These are phyloP conservation scores for Dinothrombium tinctorium DNA, from an alignment of 1,140 invertebrate species.

Conservation along the genomic window DNA sequence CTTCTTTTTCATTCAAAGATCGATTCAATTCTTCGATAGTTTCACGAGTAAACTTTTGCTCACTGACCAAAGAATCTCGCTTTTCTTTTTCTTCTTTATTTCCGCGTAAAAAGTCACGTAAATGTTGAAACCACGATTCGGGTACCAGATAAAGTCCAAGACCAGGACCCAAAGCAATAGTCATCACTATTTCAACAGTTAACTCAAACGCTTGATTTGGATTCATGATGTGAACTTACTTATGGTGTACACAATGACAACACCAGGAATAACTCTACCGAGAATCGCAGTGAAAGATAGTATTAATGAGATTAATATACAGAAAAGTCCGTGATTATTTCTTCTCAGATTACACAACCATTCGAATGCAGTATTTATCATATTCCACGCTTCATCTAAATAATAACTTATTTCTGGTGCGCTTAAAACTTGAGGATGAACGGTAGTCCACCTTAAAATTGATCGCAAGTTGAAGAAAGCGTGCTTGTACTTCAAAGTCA, in stretches of 20 bases:
- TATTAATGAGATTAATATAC: constrained; percentile 16
- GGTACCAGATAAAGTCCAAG: constrained; percentile 1
- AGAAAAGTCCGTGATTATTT: constrained; percentile 19
- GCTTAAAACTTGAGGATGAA: constrained; percentile 20
- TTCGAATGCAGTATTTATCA: constrained; percentile 10
- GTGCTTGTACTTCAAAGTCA: no score
- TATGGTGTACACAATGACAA: constrained; percentile 19
- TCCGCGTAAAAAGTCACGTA: constrained; percentile 1
- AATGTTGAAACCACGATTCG: background rate
- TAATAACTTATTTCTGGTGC: constrained; percentile 21
- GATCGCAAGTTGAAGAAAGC: background rate
- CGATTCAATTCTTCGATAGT: no score
- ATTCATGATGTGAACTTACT: constrained; percentile 15
- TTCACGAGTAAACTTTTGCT: no score
- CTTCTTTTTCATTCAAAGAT: no score
- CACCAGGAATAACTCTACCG: constrained; percentile 19
- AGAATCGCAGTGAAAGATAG: constrained; percentile 17
- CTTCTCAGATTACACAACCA: constrained; percentile 16
- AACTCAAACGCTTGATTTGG: background rate
- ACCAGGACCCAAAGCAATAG: constrained; percentile 5
- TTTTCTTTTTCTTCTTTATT: no score
- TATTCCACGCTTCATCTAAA: constrained; percentile 16
- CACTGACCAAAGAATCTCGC: no score
- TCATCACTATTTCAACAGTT: constrained; percentile 1
- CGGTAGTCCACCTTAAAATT: constrained; percentile 19